Conservation (phyloP, 64 coral and sea anemone genomes). For the Montipora foliosa region DNA sequence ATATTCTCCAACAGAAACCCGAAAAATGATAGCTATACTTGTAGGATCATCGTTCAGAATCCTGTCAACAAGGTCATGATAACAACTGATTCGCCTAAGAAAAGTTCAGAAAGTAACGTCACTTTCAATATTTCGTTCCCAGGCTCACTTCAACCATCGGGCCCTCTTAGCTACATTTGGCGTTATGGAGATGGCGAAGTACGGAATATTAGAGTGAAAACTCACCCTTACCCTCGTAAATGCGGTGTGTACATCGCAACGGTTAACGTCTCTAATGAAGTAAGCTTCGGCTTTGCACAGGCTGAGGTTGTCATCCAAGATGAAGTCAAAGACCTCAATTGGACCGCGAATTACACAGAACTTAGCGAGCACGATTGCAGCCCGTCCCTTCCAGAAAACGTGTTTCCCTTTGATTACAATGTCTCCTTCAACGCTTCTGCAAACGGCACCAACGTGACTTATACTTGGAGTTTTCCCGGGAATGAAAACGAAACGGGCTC, state of each 20-base stretch:
- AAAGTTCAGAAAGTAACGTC: not conserved
- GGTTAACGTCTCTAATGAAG: conserved; percentile 52
- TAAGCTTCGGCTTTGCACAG: not conserved
- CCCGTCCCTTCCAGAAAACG: too few relatives aligned
- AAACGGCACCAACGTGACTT: conserved; percentile 59
- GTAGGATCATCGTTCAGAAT: conserved; percentile 11
- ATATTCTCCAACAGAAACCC: too few relatives aligned
- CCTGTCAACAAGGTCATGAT: conserved; percentile 9
- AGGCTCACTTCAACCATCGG: not conserved
- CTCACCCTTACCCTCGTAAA: conserved; percentile 4
- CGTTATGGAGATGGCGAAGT: not conserved
- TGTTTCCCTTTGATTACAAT: conserved; percentile 18
- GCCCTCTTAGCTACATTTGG: not conserved
- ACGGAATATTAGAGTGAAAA: not conserved
- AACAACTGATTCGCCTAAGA: conserved; percentile 38
- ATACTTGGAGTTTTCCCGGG: conserved; percentile 6
- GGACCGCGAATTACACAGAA: too few relatives aligned
- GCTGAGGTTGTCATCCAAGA: conserved; percentile 40
- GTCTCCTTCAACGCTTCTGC: conserved; percentile 3
- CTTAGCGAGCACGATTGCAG: too few relatives aligned
- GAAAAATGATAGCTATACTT: too few relatives aligned
- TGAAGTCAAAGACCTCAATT: conserved; percentile 4
- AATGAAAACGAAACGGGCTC: not conserved
- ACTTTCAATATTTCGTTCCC: not conserved
- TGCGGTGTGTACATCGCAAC: conserved; percentile 36